Evolutionary conservation across 2,888 invertebrate genomes (phyloP).

Genomic region (Nomada flava): DNA sequence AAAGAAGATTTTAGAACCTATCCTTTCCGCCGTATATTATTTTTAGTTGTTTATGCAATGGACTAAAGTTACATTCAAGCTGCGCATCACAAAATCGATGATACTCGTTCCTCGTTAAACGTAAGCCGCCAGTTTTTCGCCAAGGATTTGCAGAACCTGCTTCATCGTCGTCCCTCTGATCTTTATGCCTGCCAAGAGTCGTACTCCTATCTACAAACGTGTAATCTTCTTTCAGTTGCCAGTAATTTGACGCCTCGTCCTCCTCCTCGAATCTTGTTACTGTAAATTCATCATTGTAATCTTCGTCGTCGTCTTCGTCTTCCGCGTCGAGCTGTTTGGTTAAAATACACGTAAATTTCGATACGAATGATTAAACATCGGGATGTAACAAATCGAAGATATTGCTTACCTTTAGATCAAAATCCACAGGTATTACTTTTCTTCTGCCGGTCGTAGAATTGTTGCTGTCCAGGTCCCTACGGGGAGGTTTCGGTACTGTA

Average conservation of each 20-base stretch:
- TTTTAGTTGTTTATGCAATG: background rate
- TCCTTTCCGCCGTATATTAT: background rate
- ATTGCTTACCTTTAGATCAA: conserved; percentile 77
- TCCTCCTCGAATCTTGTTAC: conserved; percentile 79
- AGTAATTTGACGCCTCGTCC: conserved; percentile 73
- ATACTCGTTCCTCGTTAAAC: conserved; percentile 90
- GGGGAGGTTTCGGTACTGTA: conserved; percentile 66
- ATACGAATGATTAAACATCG: background rate
- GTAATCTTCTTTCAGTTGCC: conserved; percentile 72
- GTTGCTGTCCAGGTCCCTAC: conserved; percentile 62
- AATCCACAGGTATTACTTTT: conserved; percentile 81
- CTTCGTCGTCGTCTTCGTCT: conserved; percentile 85
- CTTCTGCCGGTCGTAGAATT: conserved; percentile 57
- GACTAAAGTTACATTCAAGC: conserved; percentile 88
- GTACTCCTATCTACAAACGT: conserved; percentile 57
- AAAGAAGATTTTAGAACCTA: background rate
- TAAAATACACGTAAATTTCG: background rate
- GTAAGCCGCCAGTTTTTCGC: conserved; percentile 80
- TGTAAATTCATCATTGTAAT: conserved; percentile 78
- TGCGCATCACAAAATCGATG: conserved; percentile 92
- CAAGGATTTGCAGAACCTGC: conserved; percentile 82
- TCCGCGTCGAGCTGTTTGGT: conserved; percentile 71
- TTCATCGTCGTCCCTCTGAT: conserved; percentile 78
- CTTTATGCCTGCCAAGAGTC: conserved; percentile 58
- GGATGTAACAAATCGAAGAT: background rate